A percentile compares a stretch with the other conserved stretches of the same genome.
These are phyloP conservation scores for Pomatorhinus ruficollis DNA, from an alignment of 2,113 vertebrate genomes.

Conservation along the genomic window DNA sequence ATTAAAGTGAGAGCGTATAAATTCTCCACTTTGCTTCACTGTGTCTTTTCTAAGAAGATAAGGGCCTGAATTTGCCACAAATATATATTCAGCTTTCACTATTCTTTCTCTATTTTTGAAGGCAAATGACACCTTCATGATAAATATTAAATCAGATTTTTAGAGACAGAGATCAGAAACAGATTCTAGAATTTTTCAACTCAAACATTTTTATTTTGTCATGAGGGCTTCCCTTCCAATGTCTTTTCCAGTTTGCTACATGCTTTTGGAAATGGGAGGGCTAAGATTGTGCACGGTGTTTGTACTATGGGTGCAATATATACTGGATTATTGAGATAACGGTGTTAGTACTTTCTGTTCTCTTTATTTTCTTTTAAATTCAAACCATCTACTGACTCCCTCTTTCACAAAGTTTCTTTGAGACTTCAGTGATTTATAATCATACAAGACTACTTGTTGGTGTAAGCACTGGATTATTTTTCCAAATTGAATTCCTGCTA, in stretches of 20 bases:
- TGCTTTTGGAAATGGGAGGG: neutral
- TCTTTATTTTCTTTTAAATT: neutral
- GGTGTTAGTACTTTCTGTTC: neutral
- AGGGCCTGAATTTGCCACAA: neutral
- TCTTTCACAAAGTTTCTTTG: neutral
- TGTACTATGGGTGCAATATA: neutral
- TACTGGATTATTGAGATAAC: neutral
- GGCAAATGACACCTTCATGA: neutral
- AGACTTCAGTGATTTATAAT: neutral
- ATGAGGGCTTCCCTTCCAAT: neutral
- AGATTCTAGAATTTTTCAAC: neutral
- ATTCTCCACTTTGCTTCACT: neutral
- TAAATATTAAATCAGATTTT: neutral
- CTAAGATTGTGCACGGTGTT: neutral
- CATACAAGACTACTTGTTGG: neutral
- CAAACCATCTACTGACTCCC: neutral
- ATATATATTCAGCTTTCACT: neutral
- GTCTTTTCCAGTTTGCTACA: neutral
- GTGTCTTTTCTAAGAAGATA: neutral
- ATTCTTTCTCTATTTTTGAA: neutral
- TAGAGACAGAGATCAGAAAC: neutral
- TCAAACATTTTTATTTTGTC: neutral
- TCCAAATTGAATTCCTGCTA: neutral
- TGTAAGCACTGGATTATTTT: neutral
- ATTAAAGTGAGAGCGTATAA: neutral